A percentile compares a stretch with the other conserved stretches of the same genome.
phyloP scores from a whole-genome alignment of 2,113 vertebrate species.

The Polypterus senegalus region DNA sequence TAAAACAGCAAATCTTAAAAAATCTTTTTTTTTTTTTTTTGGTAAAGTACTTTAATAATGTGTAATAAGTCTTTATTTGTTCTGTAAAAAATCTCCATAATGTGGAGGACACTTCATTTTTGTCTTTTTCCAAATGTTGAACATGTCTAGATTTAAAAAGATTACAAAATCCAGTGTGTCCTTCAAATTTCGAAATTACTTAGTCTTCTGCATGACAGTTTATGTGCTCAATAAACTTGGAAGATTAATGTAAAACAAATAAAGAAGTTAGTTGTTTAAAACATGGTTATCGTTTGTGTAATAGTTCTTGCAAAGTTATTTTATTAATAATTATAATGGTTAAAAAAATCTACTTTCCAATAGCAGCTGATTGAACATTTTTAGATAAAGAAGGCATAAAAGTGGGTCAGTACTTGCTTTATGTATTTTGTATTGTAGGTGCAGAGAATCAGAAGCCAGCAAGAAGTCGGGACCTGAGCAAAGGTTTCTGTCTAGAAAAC shows the following conservation, averaged over 20 bases:
- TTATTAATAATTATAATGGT: background rate
- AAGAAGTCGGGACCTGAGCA: slow-evolving; percentile 64
- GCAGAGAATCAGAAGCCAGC: slow-evolving; percentile 68
- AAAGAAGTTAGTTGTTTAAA: background rate
- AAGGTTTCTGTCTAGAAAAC: slow-evolving; percentile 77
- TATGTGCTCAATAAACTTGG: too few species aligned
- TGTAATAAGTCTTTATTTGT: slow-evolving; percentile 17
- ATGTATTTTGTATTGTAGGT: slow-evolving; percentile 88
- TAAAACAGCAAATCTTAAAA: slow-evolving; percentile 22
- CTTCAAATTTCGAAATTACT: too few species aligned
- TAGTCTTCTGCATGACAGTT: too few species aligned
- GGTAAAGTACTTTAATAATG: slow-evolving; percentile 31
- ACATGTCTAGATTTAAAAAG: too few species aligned
- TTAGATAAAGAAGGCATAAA: slow-evolving; percentile 36
- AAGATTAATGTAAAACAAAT: background rate
- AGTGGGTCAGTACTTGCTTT: slow-evolving; percentile 60
- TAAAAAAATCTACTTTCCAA: slow-evolving; percentile 17
- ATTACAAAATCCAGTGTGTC: too few species aligned
- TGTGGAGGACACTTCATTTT: too few species aligned
- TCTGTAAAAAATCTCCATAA: background rate
- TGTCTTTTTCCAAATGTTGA: too few species aligned
- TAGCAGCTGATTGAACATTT: slow-evolving; percentile 2
- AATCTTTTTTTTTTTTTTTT: slow-evolving; percentile 25
- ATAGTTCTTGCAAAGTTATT: background rate
- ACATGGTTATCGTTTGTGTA: background rate